phyloP scores from a whole-genome alignment of 2,113 vertebrate genomes.

The Hyaena hyaena region DNA sequence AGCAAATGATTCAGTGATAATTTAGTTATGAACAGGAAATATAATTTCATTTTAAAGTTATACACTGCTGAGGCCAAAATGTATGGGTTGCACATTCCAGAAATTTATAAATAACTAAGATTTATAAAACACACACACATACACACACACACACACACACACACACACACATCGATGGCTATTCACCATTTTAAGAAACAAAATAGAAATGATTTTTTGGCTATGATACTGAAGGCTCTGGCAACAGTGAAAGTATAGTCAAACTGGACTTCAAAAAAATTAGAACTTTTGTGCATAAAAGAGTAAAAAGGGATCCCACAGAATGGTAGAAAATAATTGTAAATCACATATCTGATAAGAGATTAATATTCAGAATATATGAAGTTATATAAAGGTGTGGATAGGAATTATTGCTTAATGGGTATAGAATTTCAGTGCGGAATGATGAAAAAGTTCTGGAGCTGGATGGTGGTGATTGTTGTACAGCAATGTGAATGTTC shows the following conservation, averaged over 20 bases:
- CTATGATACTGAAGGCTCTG: background rate
- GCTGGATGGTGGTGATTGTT: background rate
- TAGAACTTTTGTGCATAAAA: background rate
- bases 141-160: background rate
- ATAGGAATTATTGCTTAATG: background rate
- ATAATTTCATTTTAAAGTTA: constrained; percentile 28
- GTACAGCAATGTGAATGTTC: background rate
- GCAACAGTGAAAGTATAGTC: background rate
- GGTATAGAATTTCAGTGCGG: background rate
- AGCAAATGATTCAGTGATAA: constrained; percentile 18
- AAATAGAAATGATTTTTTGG: constrained; percentile 28
- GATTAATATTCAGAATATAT: background rate
- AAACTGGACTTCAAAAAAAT: background rate
- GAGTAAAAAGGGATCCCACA: background rate
- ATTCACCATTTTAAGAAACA: background rate
- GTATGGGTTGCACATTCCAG: background rate
- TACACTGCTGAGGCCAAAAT: background rate
- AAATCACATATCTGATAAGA: background rate
- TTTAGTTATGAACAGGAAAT: constrained; percentile 42
- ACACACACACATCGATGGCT: background rate
- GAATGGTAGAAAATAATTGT: background rate
- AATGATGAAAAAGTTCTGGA: background rate
- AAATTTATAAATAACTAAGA: background rate
- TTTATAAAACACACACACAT: background rate
- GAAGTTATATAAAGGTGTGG: background rate